These are phyloP conservation scores for Eupithecia tripunctaria DNA, from an alignment of 2,888 invertebrate genomes.

Conservation along the genomic window DNA sequence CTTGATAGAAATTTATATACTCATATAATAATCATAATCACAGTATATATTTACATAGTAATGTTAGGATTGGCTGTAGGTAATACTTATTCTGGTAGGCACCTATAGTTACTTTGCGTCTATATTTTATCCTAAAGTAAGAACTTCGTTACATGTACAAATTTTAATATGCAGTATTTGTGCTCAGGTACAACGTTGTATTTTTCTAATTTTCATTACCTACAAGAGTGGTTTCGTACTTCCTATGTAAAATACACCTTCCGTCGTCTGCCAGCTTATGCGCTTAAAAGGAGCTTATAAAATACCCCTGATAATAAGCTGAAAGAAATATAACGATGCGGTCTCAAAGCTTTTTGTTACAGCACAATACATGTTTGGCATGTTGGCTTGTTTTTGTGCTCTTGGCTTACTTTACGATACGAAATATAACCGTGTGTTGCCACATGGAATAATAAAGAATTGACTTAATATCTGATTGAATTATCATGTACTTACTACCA, in stretches of 20 bases:
- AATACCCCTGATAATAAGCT: constrained; percentile 35
- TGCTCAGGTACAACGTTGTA: background rate
- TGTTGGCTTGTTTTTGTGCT: constrained; percentile 20
- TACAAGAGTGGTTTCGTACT: background rate
- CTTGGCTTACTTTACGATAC: background rate
- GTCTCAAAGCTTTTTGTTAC: constrained; percentile 31
- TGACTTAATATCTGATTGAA: background rate
- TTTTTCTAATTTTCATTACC: constrained; percentile 7
- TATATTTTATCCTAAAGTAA: no score
- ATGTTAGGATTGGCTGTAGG: no score
- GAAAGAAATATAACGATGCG: constrained; percentile 35
- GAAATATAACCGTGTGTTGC: background rate
- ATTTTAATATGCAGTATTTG: background rate
- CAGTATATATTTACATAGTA: no score
- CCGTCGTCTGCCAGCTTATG: constrained; percentile 18
- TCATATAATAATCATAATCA: no score
- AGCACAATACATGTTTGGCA: constrained; percentile 28
- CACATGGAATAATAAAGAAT: background rate
- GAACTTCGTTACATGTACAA: background rate
- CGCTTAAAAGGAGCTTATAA: constrained; percentile 27
- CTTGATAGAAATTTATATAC: no score
- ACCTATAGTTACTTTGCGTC: no score
- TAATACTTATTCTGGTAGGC: no score
- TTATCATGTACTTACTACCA: background rate
- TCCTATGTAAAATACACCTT: constrained; percentile 1